Evolutionary conservation across 2,888 invertebrate genomes (phyloP), one percentile per base, ranked within the genome.

Genomic region (Hybos culiciformis): DNA sequence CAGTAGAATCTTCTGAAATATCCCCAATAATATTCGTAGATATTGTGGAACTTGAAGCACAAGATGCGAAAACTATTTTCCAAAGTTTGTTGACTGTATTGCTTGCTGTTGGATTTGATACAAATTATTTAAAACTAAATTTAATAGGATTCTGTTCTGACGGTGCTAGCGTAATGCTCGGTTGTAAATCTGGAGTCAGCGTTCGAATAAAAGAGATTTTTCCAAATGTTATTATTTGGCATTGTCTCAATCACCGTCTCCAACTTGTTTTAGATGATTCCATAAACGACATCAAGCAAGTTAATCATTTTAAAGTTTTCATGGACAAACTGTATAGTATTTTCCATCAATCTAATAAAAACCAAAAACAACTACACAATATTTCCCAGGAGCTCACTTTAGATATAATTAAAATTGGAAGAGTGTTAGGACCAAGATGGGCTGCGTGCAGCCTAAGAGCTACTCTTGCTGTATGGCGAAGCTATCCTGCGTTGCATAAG

Each of bases 261-360:
- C 23, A 23, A 23, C 23, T 23, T 14, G 41, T 42, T 38, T 18
- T 50, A 31, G 42, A 43, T 41, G 46, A 50, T 48, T 23, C 23
- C 23, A 23, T 23, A 23, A 23, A 23, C 23, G 23, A 23, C 9
- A 23, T 23, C 23, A 42, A 41, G n/a, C 36, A 41, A 46, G 26
- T 47, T 26, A 47, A 49, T 44, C 45, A 48, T 45, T 46, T 46
- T 38, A 46, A 48, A 43, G n/a, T 23, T 15, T 46, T 48, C 37
- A 34, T 48, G 29, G 48, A 48, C 37, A 44, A 44, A 39, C 36
- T 48, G 32, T 46, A 33, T 11, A 18, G 17, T 4, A 33, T 33
- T 33, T 33, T 33, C 19, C 33, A 33, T 33, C 36, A 36, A 21
- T 36, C 21, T 21, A 36, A 36, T 36, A 36, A 36, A 36, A 36